These are phyloP conservation scores for Pissodes strobi DNA, from an alignment of 1,140 invertebrate species.

Conservation along the genomic window DNA sequence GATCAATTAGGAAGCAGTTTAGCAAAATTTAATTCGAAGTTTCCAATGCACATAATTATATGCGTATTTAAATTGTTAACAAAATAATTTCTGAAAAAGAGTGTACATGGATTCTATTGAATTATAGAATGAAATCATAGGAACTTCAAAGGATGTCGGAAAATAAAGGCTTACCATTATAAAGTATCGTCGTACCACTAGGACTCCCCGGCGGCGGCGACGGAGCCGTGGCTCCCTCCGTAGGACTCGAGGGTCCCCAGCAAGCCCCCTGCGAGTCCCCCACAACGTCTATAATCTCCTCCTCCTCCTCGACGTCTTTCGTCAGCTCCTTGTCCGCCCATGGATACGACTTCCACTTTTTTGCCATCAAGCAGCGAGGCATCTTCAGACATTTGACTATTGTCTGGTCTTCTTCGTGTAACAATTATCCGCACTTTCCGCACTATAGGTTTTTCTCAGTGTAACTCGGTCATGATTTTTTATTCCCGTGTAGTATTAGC, in stretches of 20 bases:
- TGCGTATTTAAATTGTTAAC: no score
- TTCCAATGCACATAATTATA: no score
- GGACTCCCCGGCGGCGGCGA: slow-evolving; percentile 69
- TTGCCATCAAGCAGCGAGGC: slow-evolving; percentile 87
- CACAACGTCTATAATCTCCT: slow-evolving; percentile 84
- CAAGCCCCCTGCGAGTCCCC: slow-evolving; percentile 63
- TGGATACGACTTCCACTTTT: slow-evolving; percentile 87
- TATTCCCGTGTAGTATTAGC: not conserved
- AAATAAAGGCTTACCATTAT: slow-evolving; percentile 65
- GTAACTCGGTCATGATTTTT: not conserved
- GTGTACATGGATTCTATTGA: no score
- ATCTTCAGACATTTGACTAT: slow-evolving; percentile 58
- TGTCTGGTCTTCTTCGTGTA: no score
- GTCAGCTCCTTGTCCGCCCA: slow-evolving; percentile 60
- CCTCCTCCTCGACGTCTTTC: slow-evolving; percentile 62
- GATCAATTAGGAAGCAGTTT: no score
- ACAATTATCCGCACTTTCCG: no score
- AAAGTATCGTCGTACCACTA: slow-evolving; percentile 63
- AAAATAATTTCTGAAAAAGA: no score
- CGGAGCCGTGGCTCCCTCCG: slow-evolving; percentile 72
- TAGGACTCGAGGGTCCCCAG: slow-evolving; percentile 74
- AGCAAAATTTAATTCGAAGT: no score
- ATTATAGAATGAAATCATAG: no score
- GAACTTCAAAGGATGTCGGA: not conserved
- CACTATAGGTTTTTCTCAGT: slow-evolving; percentile 7